These are phyloP conservation scores for Myiozetetes cayanensis DNA, from an alignment of 2,113 vertebrate genomes.

Conservation along the genomic window DNA sequence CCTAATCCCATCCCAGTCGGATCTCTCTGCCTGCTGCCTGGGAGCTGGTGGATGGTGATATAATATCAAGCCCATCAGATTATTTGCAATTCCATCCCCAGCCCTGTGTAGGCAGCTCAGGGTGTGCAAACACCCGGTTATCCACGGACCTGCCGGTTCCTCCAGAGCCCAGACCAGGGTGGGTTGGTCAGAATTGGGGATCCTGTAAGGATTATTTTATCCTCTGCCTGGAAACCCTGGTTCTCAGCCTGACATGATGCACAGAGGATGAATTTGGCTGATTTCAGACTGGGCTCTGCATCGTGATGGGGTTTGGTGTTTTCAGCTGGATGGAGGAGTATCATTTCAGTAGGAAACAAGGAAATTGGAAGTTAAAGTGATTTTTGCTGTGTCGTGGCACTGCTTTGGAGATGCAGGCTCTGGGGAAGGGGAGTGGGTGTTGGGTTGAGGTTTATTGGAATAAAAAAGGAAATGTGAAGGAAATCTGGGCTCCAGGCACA, in stretches of 20 bases:
- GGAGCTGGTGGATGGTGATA: background rate
- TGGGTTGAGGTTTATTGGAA: background rate
- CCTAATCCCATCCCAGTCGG: rapidly evolving
- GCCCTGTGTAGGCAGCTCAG: background rate
- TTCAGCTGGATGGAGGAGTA: background rate
- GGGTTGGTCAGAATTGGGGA: rapidly evolving
- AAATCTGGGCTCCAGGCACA: background rate
- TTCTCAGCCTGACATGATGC: background rate
- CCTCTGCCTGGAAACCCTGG: background rate
- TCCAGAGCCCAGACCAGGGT: background rate
- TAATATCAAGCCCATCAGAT: background rate
- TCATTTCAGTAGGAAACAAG: background rate
- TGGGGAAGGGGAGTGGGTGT: background rate
- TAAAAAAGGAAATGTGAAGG: background rate
- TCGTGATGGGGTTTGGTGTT: background rate
- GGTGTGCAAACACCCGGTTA: background rate
- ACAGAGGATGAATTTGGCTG: background rate
- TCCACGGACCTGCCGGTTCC: background rate
- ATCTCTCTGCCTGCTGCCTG: background rate
- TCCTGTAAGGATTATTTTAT: background rate
- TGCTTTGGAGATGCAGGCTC: background rate
- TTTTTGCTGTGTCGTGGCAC: background rate
- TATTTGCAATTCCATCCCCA: background rate
- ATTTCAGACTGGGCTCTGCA: rapidly evolving
- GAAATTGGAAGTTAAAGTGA: background rate